Evolutionary conservation across 2,797 vertebrate genomes (phyloP), one percentile per base, ranked within the genome.

Genomic region (Chanos chanos): DNA sequence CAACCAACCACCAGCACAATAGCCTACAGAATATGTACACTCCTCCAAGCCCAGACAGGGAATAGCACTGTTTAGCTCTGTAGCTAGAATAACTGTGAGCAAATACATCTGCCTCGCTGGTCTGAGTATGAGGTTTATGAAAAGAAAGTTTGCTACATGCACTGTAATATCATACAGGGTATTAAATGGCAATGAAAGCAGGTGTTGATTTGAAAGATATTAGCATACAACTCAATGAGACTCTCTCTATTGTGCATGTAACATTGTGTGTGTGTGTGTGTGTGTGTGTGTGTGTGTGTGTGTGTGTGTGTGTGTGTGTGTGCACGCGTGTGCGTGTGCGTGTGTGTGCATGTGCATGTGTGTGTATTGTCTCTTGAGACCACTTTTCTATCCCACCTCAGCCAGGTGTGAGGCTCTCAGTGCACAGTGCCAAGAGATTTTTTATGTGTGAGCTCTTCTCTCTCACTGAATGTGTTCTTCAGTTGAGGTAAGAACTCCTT

Each of bases 391-490:
- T 66, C 58, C 21, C 31, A 27, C 28, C 57, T 28, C 69, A 49
- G 13, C 64, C 58, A 62, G 61, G 56, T 68, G 57, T 41, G 34
- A 8, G 16, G 50, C 60, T 66, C 64, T 70, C 33, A 13, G 7
- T 9, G 1, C 4, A 21, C 9, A 41, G 39, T 49, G 40, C 45
- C 44, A 28, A 50, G 34, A 34, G 13, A 61, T 37, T 28, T 34
- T 61, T 22, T 43, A 36, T 30, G 22, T 31, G 66, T 57, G 54
- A 74, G 58, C 57, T 71, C 65, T 61, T 51, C 61, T 56, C 79
- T 66, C 75, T 63, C 57, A 48, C 45, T 40, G 47, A 61, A 62
- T 77, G 70, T 75, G 45, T 68, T 78, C 70, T 81, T 80, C 74
- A 72, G 63, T 61, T 73, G 59, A 43, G 66, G 24, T 54, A 67